These are phyloP conservation scores for Agrochola lota DNA, from an alignment of 2,888 invertebrate genomes.

Conservation along the genomic window DNA sequence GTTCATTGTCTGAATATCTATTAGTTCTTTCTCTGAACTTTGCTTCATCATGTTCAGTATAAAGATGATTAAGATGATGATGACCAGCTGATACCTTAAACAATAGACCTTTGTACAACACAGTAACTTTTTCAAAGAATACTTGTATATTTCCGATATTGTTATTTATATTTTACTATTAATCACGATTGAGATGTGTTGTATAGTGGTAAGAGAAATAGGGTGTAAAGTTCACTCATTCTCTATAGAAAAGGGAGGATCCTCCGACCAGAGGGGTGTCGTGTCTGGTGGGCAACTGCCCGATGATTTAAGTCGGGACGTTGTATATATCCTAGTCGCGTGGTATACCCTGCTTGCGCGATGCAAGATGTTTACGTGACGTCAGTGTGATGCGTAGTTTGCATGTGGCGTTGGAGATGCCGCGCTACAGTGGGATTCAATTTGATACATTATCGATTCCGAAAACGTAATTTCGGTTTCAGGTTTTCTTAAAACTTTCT, in stretches of 20 bases:
- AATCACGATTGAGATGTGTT: not conserved
- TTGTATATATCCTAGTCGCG: no score
- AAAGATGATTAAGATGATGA: no score
- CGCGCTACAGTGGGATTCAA: not conserved
- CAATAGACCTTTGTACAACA: not conserved
- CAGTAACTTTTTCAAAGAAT: not conserved
- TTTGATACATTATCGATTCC: not conserved
- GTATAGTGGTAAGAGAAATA: not conserved
- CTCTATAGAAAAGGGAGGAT: no score
- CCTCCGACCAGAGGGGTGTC: no score
- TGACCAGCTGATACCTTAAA: not conserved
- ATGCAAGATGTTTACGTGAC: no score
- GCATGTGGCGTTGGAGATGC: no score
- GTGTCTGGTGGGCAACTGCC: no score
- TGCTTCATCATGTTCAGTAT: not conserved
- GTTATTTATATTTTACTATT: not conserved
- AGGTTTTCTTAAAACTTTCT: not conserved
- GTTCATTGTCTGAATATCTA: not conserved
- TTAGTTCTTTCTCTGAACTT: not conserved
- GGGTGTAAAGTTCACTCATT: no score
- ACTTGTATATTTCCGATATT: not conserved
- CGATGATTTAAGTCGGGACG: no score
- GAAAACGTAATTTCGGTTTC: not conserved
- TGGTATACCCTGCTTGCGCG: no score
- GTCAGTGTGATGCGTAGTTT: no score